Percentiles rank a stretch among this genome's conserved stretches.
Evolutionary conservation across 2,113 vertebrate genomes (phyloP).

Genomic region (Emberiza fucata): DNA sequence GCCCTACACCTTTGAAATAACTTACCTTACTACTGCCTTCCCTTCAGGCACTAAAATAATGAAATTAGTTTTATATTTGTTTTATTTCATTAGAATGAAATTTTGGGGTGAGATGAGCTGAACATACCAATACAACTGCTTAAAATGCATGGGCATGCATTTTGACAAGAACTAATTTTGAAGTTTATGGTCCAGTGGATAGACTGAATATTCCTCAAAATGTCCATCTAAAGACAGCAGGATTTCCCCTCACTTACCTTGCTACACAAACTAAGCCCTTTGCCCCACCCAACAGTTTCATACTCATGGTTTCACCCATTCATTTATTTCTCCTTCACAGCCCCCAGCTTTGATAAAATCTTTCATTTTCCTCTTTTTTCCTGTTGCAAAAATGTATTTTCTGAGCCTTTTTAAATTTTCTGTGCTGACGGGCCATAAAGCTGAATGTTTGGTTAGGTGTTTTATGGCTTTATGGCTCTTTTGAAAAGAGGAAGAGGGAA

Average conservation of each 20-base stretch:
- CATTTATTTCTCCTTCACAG: background rate
- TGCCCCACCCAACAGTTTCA: background rate
- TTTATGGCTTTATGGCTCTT: background rate
- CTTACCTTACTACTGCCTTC: background rate
- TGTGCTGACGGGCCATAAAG: background rate
- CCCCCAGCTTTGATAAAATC: background rate
- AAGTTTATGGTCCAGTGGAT: background rate
- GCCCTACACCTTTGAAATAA: background rate
- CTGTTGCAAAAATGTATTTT: background rate
- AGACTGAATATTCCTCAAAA: background rate
- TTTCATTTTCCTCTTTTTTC: background rate
- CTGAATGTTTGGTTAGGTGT: background rate
- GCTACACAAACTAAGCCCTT: background rate
- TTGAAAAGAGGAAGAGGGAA: background rate
- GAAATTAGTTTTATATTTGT: background rate
- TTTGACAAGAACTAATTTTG: background rate
- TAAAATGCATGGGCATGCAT: background rate
- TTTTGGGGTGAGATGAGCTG: background rate
- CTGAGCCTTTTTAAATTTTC: background rate
- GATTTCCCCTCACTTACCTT: background rate
- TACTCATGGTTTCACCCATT: background rate
- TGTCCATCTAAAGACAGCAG: background rate
- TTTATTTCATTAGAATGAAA: background rate
- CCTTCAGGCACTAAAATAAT: background rate
- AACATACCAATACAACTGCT: accelerated